Evolutionary conservation across 2,797 vertebrate species (phyloP).

Genomic region (Anolis apletophallus): DNA sequence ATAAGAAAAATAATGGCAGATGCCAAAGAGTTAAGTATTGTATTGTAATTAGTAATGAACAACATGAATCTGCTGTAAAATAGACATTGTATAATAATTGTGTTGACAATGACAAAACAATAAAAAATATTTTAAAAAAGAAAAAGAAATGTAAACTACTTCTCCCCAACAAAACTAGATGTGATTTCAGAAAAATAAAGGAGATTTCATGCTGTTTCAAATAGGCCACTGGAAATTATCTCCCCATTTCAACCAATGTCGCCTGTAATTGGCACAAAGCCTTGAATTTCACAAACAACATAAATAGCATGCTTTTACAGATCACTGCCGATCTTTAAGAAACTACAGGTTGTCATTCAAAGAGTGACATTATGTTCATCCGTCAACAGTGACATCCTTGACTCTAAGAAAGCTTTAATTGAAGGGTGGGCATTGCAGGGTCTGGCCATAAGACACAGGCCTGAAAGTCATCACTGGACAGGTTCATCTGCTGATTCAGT

Average conservation of each 20-base stretch:
- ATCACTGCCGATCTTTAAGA: conserved; percentile 49
- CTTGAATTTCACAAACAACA: conserved; percentile 36
- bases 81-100: too few species aligned
- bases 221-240: conserved; percentile 16
- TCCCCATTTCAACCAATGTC: conserved; percentile 34
- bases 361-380: conserved; percentile 38
- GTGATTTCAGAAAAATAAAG: neutral
- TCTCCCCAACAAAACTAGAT: neutral
- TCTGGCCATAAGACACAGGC: conserved; percentile 9
- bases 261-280: conserved; percentile 25
- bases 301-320: conserved; percentile 50
- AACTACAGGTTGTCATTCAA: conserved; percentile 62
- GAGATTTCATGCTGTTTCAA: neutral
- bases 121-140: too few species aligned
- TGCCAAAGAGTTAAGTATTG: too few species aligned
- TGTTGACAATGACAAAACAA: too few species aligned
- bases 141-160: neutral
- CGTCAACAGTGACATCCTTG: conserved; percentile 39
- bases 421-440: conserved; percentile 20
- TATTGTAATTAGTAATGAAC: too few species aligned
- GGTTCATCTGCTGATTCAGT: conserved; percentile 25
- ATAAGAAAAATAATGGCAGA: too few species aligned
- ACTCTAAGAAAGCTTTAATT: conserved; percentile 54
- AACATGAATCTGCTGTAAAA: too few species aligned
- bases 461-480: conserved; percentile 2